A percentile compares a stretch with the other conserved stretches of the same genome.
phyloP scores from a whole-genome alignment of 2,888 invertebrate genomes.

The Drosophila pegasa region DNA sequence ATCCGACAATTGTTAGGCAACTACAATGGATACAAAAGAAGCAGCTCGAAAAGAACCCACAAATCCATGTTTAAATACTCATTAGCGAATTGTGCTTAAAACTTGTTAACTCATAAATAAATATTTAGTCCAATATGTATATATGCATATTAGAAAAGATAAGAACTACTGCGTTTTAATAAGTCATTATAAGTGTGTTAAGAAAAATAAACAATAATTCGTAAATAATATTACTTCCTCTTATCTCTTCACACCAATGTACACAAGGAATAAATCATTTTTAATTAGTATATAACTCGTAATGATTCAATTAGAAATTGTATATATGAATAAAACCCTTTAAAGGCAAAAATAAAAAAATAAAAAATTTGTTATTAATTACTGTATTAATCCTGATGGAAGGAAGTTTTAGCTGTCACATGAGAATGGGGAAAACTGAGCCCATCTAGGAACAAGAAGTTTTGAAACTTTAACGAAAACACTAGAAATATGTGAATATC shows the following conservation, averaged over 20 bases:
- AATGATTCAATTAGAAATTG: too few species aligned
- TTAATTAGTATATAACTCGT: background rate
- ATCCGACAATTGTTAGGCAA: slow-evolving; percentile 57
- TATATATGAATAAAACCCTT: too few species aligned
- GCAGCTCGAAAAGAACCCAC: slow-evolving; percentile 18
- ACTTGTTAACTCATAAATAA: slow-evolving; percentile 50
- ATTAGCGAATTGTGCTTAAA: slow-evolving; percentile 25
- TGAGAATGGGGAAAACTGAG: too few species aligned
- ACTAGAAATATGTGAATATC: too few species aligned
- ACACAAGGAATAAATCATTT: background rate
- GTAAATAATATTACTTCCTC: slow-evolving; percentile 25
- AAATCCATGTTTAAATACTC: slow-evolving; percentile 14
- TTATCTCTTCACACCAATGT: background rate
- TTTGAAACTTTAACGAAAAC: too few species aligned
- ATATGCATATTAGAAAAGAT: background rate
- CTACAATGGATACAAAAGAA: slow-evolving; percentile 16
- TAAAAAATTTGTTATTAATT: too few species aligned
- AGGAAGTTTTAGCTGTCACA: too few species aligned
- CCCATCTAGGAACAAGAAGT: too few species aligned
- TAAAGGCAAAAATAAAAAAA: too few species aligned
- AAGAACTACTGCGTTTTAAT: slow-evolving; percentile 22
- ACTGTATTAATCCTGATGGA: too few species aligned
- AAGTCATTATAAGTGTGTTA: slow-evolving; percentile 24
- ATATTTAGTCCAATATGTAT: slow-evolving; percentile 22
- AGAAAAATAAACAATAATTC: slow-evolving; percentile 9